Percentiles rank a stretch among this genome's conserved stretches.
These are phyloP conservation scores for Netelia fuscicornis DNA, from an alignment of 2,888 invertebrate species.

Conservation along the genomic window DNA sequence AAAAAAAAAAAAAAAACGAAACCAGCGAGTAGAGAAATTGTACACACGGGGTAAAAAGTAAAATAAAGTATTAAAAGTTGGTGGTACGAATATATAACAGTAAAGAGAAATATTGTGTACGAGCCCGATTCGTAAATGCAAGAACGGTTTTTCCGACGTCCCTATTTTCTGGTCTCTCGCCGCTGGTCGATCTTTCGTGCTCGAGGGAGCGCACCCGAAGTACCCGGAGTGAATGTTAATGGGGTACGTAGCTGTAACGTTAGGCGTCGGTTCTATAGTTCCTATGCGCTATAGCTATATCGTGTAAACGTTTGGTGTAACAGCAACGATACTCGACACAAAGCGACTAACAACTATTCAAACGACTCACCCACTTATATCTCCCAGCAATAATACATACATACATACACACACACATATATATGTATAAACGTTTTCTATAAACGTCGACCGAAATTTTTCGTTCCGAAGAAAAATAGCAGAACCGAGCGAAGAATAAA, in stretches of 20 bases:
- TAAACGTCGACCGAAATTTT: too few relatives aligned
- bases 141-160: constrained; percentile 30
- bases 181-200: neutral
- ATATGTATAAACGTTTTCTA: neutral
- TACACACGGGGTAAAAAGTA: neutral
- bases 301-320: neutral
- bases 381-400: neutral
- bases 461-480: too few relatives aligned
- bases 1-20: too few relatives aligned
- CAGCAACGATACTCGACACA: constrained; percentile 14
- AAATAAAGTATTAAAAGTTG: neutral
- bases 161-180: constrained; percentile 9
- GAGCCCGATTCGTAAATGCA: constrained; percentile 20
- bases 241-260: constrained; percentile 53
- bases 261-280: constrained; percentile 21
- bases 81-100: neutral
- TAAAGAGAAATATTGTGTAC: neutral
- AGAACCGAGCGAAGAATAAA: too few relatives aligned
- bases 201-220: constrained; percentile 1
- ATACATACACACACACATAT: neutral
- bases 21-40: too few relatives aligned
- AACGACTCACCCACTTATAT: constrained; percentile 32
- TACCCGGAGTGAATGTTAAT: constrained; percentile 62
- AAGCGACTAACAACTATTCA: constrained; percentile 29
- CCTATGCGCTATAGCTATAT: constrained; percentile 1